Evolutionary conservation across 37 sponge, comb jelly and placozoan species (phyloP), one percentile per base, ranked within the genome.

Genomic region (Halisarca cf. caerulea): DNA sequence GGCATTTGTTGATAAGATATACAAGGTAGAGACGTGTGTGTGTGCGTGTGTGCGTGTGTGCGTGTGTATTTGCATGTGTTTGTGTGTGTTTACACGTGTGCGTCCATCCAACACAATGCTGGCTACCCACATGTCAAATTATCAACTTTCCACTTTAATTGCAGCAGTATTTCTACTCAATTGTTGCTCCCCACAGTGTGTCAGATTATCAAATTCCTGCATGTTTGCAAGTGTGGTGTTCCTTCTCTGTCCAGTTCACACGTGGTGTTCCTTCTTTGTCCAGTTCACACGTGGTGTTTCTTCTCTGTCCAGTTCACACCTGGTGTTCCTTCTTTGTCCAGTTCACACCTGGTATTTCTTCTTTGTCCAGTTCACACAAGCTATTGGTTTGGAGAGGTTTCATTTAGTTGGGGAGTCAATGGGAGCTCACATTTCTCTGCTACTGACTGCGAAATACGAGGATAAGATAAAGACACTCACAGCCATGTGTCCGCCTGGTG

Each of bases 401-500:
- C 90, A 93, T 61, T 28, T 93, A 53, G 70, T 89, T 20, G 93
- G 93, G 1, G 64, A 78, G 41, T 93, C 93, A 14, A 59, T 93
- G 64, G 93, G 93, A 36, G 73, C 88, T 0, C 45, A 83, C 3
- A 35, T 87, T 43, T 61, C 88, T 41, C 69, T 83, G 33, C 11
- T 45, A 1, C 87, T 84, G 64, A 85, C 88, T 17, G 0, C 84
- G 3, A 11, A 3, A 2, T 80, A 84, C 64, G 77, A 70, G 43
- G 45, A 73, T 0, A 28, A 37, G 37, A 23, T 93, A 18, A 64
- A 58, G 24, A 81, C 82, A 27, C 58, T 93, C 66, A 66, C 90
- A 24, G 30, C 84, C 47, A 51, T 93, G 53, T 93, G 93, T 43
- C 87, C 90, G 17, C 93, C 93, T 68, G n/a, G 93, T 89, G 73